Evolutionary conservation across 2,888 invertebrate species (phyloP).

Genomic region (Agrilus cyanescens): DNA sequence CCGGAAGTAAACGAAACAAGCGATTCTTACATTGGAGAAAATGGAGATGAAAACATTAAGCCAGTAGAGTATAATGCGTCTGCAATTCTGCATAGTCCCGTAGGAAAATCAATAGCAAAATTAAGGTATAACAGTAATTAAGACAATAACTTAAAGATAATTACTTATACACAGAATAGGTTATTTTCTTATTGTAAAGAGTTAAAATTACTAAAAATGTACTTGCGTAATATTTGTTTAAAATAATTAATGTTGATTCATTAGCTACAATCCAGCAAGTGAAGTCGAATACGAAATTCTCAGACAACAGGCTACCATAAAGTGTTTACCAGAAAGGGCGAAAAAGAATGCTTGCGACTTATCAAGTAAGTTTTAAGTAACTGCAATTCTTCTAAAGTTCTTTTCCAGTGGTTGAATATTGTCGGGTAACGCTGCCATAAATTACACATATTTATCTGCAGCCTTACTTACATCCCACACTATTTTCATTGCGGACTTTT

Average conservation of each 20-base stretch:
- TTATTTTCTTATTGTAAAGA: no score
- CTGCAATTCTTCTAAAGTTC: no score
- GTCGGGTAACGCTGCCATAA: constrained; percentile 3
- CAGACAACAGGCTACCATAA: constrained; percentile 32
- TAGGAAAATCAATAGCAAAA: constrained; percentile 31
- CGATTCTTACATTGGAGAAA: constrained; percentile 37
- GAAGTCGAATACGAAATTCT: constrained; percentile 29
- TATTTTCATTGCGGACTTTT: no score
- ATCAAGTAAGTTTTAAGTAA: constrained; percentile 25
- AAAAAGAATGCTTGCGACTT: constrained; percentile 35
- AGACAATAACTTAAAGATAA: no score
- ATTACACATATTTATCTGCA: constrained; percentile 2
- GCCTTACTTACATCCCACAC: no score
- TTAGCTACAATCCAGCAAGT: constrained; percentile 29
- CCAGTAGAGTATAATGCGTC: constrained; percentile 33
- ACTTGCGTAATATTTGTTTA: no score
- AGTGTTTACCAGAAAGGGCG: constrained; percentile 28
- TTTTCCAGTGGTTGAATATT: no score
- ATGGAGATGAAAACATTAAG: constrained; percentile 29
- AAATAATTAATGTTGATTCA: no score
- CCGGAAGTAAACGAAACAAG: constrained; percentile 27
- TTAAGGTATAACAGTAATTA: constrained; percentile 10
- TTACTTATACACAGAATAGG: no score
- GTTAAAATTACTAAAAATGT: no score
- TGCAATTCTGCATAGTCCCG: constrained; percentile 32